These are phyloP conservation scores for Ichneumoninae sp. DNA, from an alignment of 2,888 invertebrate species.

Conservation along the genomic window DNA sequence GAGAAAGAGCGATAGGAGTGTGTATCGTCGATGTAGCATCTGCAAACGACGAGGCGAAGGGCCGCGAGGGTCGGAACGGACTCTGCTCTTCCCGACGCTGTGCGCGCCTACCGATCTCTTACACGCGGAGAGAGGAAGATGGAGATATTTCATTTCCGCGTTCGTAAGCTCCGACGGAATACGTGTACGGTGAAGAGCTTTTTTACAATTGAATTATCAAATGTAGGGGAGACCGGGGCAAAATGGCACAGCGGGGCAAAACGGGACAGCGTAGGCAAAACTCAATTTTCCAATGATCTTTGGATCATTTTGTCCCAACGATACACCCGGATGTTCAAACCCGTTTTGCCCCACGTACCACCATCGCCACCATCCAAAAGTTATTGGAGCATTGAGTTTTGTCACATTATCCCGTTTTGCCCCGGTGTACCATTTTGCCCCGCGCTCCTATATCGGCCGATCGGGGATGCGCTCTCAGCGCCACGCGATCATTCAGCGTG, in stretches of 20 bases:
- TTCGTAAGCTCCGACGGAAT: slow-evolving; percentile 57
- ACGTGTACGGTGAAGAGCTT: neutral
- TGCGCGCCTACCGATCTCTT: slow-evolving; percentile 47
- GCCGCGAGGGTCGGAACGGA: slow-evolving; percentile 57
- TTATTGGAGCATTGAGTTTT: too few relatives aligned
- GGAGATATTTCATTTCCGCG: slow-evolving; percentile 61
- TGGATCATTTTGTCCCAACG: too few relatives aligned
- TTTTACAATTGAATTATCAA: slow-evolving; percentile 60
- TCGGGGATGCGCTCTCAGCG: slow-evolving; percentile 1
- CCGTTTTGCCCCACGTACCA: too few relatives aligned
- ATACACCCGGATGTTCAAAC: too few relatives aligned
- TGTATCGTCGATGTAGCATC: slow-evolving; percentile 68
- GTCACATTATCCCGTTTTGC: too few relatives aligned
- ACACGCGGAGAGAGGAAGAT: slow-evolving; percentile 13
- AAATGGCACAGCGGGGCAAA: too few relatives aligned
- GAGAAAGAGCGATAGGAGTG: slow-evolving; percentile 35
- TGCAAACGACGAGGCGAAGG: slow-evolving; percentile 56
- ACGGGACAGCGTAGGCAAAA: too few relatives aligned
- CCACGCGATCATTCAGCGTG: neutral
- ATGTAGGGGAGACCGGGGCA: neutral
- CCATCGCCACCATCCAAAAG: too few relatives aligned
- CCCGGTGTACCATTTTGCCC: too few relatives aligned
- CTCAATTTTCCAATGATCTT: too few relatives aligned
- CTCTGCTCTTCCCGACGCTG: slow-evolving; percentile 26
- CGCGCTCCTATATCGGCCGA: slow-evolving; percentile 26